Percentiles rank a stretch among this genome's conserved stretches.
Evolutionary conservation across 2,113 vertebrate species (phyloP).

Genomic region (Pseudorhombus dupliciocellatus): DNA sequence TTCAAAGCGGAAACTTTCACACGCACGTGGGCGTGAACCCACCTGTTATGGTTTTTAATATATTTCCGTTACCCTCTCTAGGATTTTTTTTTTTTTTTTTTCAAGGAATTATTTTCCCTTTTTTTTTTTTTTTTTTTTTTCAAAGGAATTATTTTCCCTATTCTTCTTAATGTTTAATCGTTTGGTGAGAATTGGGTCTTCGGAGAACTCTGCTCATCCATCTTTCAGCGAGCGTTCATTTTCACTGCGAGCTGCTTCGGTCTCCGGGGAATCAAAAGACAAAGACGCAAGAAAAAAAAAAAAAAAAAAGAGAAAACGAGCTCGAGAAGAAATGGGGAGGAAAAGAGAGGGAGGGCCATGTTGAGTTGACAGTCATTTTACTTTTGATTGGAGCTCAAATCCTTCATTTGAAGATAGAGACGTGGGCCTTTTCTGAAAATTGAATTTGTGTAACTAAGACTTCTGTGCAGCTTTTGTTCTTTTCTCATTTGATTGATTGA

Average conservation of each 20-base stretch:
- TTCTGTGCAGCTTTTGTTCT: background rate
- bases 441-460: background rate
- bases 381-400: constrained; percentile 57
- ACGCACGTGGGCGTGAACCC: constrained; percentile 15
- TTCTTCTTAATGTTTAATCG: constrained; percentile 72
- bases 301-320: background rate
- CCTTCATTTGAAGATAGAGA: constrained; percentile 9
- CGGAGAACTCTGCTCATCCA: constrained; percentile 68
- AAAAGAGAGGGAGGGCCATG: background rate
- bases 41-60: constrained; percentile 60
- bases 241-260: constrained; percentile 56
- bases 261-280: constrained; percentile 66
- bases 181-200: constrained; percentile 66
- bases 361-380: constrained; percentile 59
- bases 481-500: constrained; percentile 30
- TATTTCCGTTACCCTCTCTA: constrained; percentile 64
- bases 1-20: constrained; percentile 33
- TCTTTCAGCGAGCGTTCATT: constrained; percentile 71
- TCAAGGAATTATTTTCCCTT: constrained; percentile 60
- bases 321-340: constrained; percentile 44
- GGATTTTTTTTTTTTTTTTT: no score
- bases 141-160: constrained; percentile 60
- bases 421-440: background rate
- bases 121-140: constrained; percentile 69
- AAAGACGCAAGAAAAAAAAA: constrained; percentile 58